Conservation (phyloP, 1,140 invertebrate species). For the Venustaconcha ellipsiformis region DNA sequence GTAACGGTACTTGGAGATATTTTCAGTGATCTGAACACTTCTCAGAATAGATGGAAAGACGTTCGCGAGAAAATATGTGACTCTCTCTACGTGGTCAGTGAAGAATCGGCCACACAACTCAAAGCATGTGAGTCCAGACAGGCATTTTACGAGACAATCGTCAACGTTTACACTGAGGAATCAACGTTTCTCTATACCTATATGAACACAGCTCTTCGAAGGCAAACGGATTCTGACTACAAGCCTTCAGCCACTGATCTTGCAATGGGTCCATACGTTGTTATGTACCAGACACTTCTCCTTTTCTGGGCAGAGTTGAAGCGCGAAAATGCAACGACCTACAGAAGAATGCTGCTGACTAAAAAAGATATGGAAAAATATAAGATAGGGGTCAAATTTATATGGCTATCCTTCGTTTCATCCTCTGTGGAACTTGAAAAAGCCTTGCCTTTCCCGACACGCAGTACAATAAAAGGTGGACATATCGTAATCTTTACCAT, state of each 20-base stretch:
- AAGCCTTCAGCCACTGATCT: slow-evolving; percentile 13
- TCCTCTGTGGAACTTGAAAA: slow-evolving; percentile 2
- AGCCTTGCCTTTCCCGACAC: background rate
- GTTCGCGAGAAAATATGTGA: slow-evolving; percentile 4
- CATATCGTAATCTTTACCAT: slow-evolving; percentile 2
- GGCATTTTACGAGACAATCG: background rate
- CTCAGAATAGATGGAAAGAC: background rate
- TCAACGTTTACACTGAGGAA: slow-evolving; percentile 8
- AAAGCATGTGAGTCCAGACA: background rate
- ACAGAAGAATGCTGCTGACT: slow-evolving; percentile 9
- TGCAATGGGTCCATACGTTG: slow-evolving; percentile 10
- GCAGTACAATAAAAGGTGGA: background rate
- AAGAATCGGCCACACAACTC: background rate
- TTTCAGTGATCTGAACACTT: background rate
- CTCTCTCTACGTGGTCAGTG: background rate
- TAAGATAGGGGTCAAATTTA: slow-evolving; percentile 7
- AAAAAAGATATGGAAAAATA: slow-evolving; percentile 15
- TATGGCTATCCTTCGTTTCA: slow-evolving; percentile 13
- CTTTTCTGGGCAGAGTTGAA: slow-evolving; percentile 6
- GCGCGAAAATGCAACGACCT: slow-evolving; percentile 2
- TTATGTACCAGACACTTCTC: background rate
- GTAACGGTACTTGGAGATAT: background rate
- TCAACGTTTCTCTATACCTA: slow-evolving; percentile 8
- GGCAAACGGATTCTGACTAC: slow-evolving; percentile 4
- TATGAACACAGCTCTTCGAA: slow-evolving; percentile 3